Base-by-base conservation (phyloP, 2,888 invertebrate genomes). In the Timandra comae region DNA sequence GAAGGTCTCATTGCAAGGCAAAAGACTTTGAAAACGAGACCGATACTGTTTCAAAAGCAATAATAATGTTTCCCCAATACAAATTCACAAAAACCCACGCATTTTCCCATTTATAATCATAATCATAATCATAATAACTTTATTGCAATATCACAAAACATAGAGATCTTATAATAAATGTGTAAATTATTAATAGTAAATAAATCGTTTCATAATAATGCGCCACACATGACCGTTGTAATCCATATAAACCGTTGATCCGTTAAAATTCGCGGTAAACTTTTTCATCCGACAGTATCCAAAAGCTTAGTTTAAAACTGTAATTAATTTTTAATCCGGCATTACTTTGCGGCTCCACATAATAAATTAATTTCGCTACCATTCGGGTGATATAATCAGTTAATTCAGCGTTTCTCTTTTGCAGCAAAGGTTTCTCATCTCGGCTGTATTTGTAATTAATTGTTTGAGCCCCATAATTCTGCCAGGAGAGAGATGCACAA, bases 271-370 rank as follows among this genome's bases (percentile, higher is more conserved):
- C 42, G 43, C 41, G 51, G 49, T 52, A 49, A 71, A 65, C 58
- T 66, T 71, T 71, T 66, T 62, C 47, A 50, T 54, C 49, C 44
- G 37, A 47, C 53, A 45, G 53, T 54, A 52, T 58, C 57, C 35
- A 50, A 62, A 69, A 67, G 64, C 67, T 58, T 60, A 61, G 63
- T 63, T 64, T 49, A 43, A 49, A 72, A 72, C 67, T 67, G 66
- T 77, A 75, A 79, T 78, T 77, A 77, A 78, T 76, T 76, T 78
- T 77, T 75, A 79, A 79, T 78, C 76, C 72, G 47, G 63, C 61
- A 67, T 70, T 67, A 70, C 69, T 73, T 72, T 60, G 62, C 61
- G 68, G 75, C 67, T 71, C 69, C 63, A 62, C 60, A 68, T 72
- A 73, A 70, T 68, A 73, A 75, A 75, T 76, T 73, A 63, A 63